phyloP scores from a whole-genome alignment of 2,888 invertebrate species.

The Antheraea yamamai region DNA sequence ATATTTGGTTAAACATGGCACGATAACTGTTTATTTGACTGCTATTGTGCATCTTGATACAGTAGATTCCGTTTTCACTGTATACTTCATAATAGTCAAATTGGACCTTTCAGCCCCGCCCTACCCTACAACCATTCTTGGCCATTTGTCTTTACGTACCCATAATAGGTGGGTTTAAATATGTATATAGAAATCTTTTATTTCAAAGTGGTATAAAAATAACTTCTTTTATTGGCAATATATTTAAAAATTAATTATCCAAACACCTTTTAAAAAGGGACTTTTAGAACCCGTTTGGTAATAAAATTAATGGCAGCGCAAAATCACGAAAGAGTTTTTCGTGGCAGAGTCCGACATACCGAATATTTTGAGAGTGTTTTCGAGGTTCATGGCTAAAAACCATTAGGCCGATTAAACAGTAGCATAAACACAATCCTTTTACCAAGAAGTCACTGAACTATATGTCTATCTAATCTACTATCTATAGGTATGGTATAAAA shows the following conservation, averaged over 20 bases:
- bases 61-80: too few species aligned
- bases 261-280: conserved; percentile 34
- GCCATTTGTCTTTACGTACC: neutral
- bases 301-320: conserved; percentile 35
- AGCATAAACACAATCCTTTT: neutral
- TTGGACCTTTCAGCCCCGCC: too few species aligned
- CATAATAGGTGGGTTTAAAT: neutral
- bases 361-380: neutral
- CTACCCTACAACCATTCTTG: neutral
- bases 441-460: neutral
- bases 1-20: too few species aligned
- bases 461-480: too few species aligned
- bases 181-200: neutral
- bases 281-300: conserved; percentile 33
- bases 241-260: conserved; percentile 29
- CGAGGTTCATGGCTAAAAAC: neutral
- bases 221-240: conserved; percentile 15
- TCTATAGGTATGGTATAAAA: too few species aligned
- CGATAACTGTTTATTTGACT: too few species aligned
- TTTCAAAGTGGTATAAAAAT: neutral
- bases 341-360: conserved; percentile 19
- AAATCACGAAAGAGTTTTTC: conserved; percentile 36
- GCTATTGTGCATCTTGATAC: too few species aligned
- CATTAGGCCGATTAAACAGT: neutral
- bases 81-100: too few species aligned